Evolutionary conservation across 2,797 vertebrate genomes (phyloP).

Genomic region (Propithecus deckenii): DNA sequence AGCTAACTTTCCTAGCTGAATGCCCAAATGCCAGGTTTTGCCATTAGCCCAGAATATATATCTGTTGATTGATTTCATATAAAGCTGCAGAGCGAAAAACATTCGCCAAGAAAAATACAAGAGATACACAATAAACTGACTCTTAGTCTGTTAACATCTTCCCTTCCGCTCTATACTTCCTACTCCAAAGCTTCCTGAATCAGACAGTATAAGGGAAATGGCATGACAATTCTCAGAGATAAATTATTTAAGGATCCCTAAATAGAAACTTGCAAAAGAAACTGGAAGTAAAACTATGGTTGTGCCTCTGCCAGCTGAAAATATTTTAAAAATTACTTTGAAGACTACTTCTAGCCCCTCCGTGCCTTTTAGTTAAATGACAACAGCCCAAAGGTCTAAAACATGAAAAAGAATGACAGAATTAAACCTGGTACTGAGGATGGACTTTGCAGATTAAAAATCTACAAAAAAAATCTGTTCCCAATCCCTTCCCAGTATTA

Average conservation of each 20-base stretch:
- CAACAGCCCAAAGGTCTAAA: neutral
- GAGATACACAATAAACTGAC: neutral
- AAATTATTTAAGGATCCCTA: slow-evolving; percentile 49
- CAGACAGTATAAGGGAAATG: neutral
- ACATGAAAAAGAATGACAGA: neutral
- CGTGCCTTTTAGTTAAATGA: neutral
- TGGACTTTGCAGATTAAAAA: neutral
- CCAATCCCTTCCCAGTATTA: neutral
- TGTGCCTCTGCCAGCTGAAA: slow-evolving; percentile 44
- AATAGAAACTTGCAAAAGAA: slow-evolving; percentile 56
- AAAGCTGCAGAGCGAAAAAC: neutral
- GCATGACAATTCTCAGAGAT: slow-evolving; percentile 21
- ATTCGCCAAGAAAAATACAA: slow-evolving; percentile 1
- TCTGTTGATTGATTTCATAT: neutral
- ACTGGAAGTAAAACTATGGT: slow-evolving; percentile 49
- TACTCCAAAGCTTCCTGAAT: slow-evolving; percentile 42
- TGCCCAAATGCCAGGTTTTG: neutral
- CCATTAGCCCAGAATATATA: neutral
- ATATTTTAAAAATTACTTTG: neutral
- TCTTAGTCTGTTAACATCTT: neutral
- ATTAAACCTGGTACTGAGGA: neutral
- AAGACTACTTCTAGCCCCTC: neutral
- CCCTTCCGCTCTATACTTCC: neutral
- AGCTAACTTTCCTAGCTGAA: neutral
- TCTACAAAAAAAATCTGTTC: neutral